Conservation (phyloP, 2,888 invertebrate species). For the Scaptodrosophila latifasciaeformis region DNA sequence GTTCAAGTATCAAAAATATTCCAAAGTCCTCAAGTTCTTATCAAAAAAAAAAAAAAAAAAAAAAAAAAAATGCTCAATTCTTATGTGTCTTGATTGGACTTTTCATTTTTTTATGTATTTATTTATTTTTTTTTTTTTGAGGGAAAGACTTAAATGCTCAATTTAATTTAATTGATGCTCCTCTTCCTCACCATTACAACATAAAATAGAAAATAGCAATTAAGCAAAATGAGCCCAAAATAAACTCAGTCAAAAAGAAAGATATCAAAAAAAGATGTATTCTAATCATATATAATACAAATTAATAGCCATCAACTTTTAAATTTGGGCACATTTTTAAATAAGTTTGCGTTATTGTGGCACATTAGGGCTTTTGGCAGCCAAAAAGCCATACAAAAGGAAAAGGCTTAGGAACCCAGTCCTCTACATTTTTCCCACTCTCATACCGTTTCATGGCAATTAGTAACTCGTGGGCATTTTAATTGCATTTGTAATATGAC, state of each 20-base stretch:
- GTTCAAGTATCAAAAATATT: too few species aligned
- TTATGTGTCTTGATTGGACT: too few species aligned
- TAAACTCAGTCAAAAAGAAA: too few species aligned
- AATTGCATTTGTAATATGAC: slow-evolving; percentile 58
- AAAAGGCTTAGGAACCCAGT: not conserved
- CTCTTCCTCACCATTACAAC: not conserved
- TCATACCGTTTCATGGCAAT: slow-evolving; percentile 49
- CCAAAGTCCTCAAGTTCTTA: too few species aligned
- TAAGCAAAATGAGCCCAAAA: not conserved
- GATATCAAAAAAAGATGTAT: slow-evolving; percentile 1
- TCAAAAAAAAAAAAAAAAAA: too few species aligned
- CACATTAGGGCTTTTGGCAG: slow-evolving; percentile 9
- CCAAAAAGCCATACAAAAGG: not conserved
- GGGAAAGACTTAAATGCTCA: too few species aligned
- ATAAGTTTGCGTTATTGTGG: slow-evolving; percentile 2
- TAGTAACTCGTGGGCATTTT: slow-evolving; percentile 68
- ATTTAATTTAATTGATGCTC: too few species aligned
- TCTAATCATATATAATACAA: slow-evolving; percentile 52
- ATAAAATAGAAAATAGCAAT: not conserved
- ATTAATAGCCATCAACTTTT: slow-evolving; percentile 58
- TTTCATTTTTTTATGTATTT: not conserved
- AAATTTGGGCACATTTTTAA: slow-evolving; percentile 28
- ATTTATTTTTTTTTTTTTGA: too few species aligned
- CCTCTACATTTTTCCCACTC: not conserved
- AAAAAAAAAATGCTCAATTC: too few species aligned